These are phyloP conservation scores for Ochotona princeps DNA, from an alignment of 2,113 vertebrate species.

Conservation along the genomic window DNA sequence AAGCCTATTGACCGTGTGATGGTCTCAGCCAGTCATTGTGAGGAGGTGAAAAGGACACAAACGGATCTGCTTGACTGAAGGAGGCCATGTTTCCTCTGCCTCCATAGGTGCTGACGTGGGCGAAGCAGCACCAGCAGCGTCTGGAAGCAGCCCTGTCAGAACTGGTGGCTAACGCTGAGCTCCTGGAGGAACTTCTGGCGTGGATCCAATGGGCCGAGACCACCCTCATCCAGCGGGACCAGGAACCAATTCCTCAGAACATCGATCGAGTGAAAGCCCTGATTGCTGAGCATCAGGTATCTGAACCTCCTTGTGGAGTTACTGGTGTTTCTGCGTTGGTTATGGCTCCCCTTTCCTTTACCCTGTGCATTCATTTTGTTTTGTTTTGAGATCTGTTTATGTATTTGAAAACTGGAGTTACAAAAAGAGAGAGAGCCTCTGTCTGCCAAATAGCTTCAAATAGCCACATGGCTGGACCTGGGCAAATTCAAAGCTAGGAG, in stretches of 20 bases:
- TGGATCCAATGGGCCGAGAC: constrained; percentile 99
- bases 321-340: background rate
- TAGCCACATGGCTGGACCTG: too few relatives aligned
- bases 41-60: background rate
- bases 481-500: too few relatives aligned
- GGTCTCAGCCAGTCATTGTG: background rate
- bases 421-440: too few relatives aligned
- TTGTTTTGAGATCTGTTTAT: too few relatives aligned
- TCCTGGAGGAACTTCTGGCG: constrained; percentile 95
- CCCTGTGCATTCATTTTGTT: background rate
- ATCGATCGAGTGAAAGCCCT: constrained; percentile 95
- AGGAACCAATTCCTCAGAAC: constrained; percentile 94
- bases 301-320: too few relatives aligned
- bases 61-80: background rate
- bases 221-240: constrained; percentile 94
- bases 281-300: constrained; percentile 97
- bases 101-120: constrained; percentile 95
- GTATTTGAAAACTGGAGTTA: too few relatives aligned
- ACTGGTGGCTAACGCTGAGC: constrained; percentile 94
- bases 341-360: background rate
- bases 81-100: background rate
- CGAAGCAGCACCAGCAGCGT: constrained; percentile 98
- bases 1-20: background rate
- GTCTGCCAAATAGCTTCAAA: too few relatives aligned
- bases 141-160: constrained; percentile 93